Evolutionary conservation across 2,888 invertebrate species (phyloP).

Genomic region (Apeira syringaria): DNA sequence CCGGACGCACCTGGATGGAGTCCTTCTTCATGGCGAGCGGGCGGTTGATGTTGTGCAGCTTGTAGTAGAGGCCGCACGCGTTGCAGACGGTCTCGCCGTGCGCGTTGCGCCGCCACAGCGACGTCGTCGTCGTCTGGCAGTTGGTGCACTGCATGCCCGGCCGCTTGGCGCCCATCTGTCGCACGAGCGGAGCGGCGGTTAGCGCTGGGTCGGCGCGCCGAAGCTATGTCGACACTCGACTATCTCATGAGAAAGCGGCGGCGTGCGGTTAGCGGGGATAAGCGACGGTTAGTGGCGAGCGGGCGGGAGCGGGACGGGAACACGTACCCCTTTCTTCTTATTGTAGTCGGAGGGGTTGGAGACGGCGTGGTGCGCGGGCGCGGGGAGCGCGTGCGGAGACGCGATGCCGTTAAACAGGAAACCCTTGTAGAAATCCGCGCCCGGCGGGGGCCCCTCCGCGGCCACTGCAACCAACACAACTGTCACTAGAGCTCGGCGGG

Average conservation of each 20-base stretch:
- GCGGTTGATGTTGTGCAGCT: conserved; percentile 94
- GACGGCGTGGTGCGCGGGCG: conserved; percentile 55
- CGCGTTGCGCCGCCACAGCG: conserved; percentile 88
- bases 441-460: conserved; percentile 91
- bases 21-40: conserved; percentile 93
- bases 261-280: conserved; percentile 36
- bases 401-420: conserved; percentile 89
- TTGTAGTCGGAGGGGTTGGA: conserved; percentile 73
- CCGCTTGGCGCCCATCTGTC: conserved; percentile 87
- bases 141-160: conserved; percentile 93
- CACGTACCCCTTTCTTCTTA: conserved; percentile 82
- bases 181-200: too few relatives aligned
- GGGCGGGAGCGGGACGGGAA: conserved; percentile 38
- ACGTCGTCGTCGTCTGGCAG: conserved; percentile 95
- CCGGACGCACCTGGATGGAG: conserved; percentile 73
- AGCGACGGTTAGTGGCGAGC: conserved; percentile 38
- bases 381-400: conserved; percentile 51
- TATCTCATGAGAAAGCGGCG: conserved; percentile 4
- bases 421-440: conserved; percentile 94
- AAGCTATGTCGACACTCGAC: too few relatives aligned
- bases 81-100: conserved; percentile 99
- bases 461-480: conserved; percentile 88
- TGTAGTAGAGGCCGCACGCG: conserved; percentile 98
- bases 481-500: conserved; percentile 40
- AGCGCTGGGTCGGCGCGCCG: too few relatives aligned